Base-by-base conservation (phyloP, 92 coral and sea anemone genomes). In the Chrysogorgia sp. region DNA sequence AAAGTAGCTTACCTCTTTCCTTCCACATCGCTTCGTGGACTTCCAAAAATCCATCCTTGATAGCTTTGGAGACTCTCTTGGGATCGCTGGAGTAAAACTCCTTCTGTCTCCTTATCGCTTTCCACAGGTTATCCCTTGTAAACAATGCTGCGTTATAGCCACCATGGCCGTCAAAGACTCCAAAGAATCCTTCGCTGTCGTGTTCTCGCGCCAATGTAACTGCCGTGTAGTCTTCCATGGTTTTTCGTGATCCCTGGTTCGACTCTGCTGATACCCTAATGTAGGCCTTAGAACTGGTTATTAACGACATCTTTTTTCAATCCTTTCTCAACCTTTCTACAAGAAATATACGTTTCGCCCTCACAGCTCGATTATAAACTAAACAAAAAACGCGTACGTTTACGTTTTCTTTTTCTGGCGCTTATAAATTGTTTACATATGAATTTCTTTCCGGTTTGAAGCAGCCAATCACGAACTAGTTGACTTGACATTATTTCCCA, bases 131-230 rank as follows among this genome's bases (percentile, higher is more conserved):
- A 26, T 82, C 89, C 84, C 88, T 69, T 40, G 98, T 97, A 81
- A 91, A 93, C 29, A 82, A 61, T 35, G 98, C 98, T 2, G 98
- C 98, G 43, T 91, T 90, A 40, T 91, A 74, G 10, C 98, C 98
- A 10, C 98, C 98, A 70, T 93, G 98, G 21, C 98, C 98, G 26
- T 93, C 98, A 48, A 88, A 93, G 17, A 93, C 97, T 35, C 92
- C 97, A 76, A 92, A 87, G 67, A 89, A 93, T 23, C 90, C 88
- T 68, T 91, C 97, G 23, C 93, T 90, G 67, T 86, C 81, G 23
- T 88, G 81, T 58, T 75, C 81, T 10, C 89, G 90, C 29, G 91
- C 98, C 76, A 91, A 82, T 34, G 88, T 86, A 7, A 92, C 90
- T 4, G 90, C 86, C 40, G 96, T 93, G 30, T 89, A 90, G 53